These are phyloP conservation scores for Cavia aperea DNA, from an alignment of 2,113 vertebrate genomes.

Conservation along the genomic window DNA sequence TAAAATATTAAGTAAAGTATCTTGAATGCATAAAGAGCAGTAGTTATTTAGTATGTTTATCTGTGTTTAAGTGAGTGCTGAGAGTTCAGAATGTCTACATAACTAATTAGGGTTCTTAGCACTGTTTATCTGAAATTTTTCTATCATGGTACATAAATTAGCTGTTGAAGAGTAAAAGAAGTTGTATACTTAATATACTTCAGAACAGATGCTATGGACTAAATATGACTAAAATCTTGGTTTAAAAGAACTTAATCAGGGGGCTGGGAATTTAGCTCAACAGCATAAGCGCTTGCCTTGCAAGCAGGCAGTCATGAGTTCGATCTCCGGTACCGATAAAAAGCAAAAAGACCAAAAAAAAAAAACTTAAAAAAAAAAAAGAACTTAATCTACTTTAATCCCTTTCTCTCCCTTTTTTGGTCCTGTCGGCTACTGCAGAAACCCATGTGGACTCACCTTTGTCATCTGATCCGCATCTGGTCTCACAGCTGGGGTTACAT, in stretches of 20 bases:
- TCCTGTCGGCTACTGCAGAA: background rate
- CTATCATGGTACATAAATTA: background rate
- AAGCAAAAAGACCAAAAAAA: no score
- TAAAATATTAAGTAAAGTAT: conserved; percentile 40
- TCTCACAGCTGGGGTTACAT: conserved; percentile 90
- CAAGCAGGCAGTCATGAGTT: no score
- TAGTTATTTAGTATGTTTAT: background rate
- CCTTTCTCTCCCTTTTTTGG: background rate
- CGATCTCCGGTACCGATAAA: no score
- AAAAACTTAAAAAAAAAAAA: background rate
- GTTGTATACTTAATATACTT: background rate
- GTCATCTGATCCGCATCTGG: conserved; percentile 98
- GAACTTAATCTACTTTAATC: conserved; percentile 14
- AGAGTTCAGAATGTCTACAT: background rate
- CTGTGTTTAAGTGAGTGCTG: background rate
- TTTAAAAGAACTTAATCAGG: conserved; percentile 25
- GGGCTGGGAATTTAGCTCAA: no score
- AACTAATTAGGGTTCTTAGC: background rate
- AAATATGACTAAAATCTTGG: background rate
- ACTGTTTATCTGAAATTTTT: conserved; percentile 28
- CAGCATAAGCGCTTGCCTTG: no score
- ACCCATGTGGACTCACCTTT: conserved; percentile 81
- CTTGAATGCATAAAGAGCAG: background rate
- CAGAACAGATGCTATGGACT: background rate
- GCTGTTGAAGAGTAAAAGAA: conserved; percentile 16